Percentiles rank a stretch among this genome's conserved stretches.
Evolutionary conservation across 2,797 vertebrate genomes (phyloP).

Genomic region (Sphaeramia orbicularis): DNA sequence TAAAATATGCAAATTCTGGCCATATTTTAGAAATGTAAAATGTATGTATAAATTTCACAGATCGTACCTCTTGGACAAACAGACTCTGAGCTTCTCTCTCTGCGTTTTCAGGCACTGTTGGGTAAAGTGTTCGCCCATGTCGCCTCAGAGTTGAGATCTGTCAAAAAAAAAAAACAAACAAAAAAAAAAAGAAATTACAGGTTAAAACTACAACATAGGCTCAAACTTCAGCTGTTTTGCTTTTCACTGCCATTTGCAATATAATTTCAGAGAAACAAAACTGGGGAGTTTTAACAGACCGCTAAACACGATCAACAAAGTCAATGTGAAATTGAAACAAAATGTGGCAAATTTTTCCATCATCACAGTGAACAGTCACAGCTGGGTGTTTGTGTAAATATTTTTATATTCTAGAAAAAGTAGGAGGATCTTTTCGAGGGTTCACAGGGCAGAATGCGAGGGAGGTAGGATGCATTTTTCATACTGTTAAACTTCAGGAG

Average conservation of each 20-base stretch:
- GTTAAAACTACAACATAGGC: background rate
- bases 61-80: constrained; percentile 95
- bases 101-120: constrained; percentile 93
- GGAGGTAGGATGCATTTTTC: constrained; percentile 55
- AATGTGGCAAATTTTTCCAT: constrained; percentile 21
- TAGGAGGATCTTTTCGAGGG: constrained; percentile 36
- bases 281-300: background rate
- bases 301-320: constrained; percentile 7
- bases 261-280: constrained; percentile 12
- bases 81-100: constrained; percentile 93
- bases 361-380: constrained; percentile 36
- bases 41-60: background rate
- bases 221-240: background rate
- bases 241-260: background rate
- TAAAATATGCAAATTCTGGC: too few relatives aligned
- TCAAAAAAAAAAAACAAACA: too few relatives aligned
- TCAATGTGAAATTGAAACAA: constrained; percentile 41
- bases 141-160: constrained; percentile 91
- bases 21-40: too few relatives aligned
- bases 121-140: constrained; percentile 88
- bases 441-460: constrained; percentile 52
- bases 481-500: constrained; percentile 49
- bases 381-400: constrained; percentile 64
- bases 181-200: constrained; percentile 39
- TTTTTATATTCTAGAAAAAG: constrained; percentile 50